Percentiles rank a stretch among this genome's conserved stretches.
Evolutionary conservation across 2,888 invertebrate genomes (phyloP).

Genomic region (Papilio protenor): DNA sequence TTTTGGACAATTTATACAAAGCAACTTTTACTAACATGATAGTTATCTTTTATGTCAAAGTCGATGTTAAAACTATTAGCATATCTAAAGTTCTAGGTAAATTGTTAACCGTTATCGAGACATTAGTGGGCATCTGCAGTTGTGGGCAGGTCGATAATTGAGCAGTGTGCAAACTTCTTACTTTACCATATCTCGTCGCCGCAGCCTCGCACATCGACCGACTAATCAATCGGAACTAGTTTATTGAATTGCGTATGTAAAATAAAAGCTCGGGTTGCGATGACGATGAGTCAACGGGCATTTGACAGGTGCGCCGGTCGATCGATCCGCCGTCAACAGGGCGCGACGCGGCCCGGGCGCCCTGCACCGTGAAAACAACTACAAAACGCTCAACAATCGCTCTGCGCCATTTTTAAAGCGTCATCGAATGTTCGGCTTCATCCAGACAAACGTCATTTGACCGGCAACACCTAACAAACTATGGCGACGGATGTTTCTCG

Average conservation of each 20-base stretch:
- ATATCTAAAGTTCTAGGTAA: not conserved
- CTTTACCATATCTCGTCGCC: slow-evolving; percentile 54
- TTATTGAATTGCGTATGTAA: slow-evolving; percentile 72
- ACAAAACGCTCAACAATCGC: slow-evolving; percentile 40
- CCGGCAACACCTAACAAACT: slow-evolving; percentile 76
- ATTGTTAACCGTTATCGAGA: slow-evolving; percentile 10
- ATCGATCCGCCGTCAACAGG: slow-evolving; percentile 78
- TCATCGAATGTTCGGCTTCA: slow-evolving; percentile 61
- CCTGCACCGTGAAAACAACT: slow-evolving; percentile 46
- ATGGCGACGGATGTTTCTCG: slow-evolving; percentile 76
- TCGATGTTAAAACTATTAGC: not conserved
- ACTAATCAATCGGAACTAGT: slow-evolving; percentile 57
- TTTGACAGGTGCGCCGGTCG: slow-evolving; percentile 79
- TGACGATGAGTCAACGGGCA: slow-evolving; percentile 82
- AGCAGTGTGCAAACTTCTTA: slow-evolving; percentile 46
- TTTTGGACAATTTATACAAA: no score
- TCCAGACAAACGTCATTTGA: slow-evolving; percentile 68
- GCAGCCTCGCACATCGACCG: slow-evolving; percentile 50
- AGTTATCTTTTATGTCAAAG: not conserved
- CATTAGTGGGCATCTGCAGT: slow-evolving; percentile 27
- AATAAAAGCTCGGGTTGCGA: slow-evolving; percentile 65
- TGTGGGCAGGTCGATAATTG: not conserved
- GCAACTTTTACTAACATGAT: no score
- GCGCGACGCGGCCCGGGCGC: slow-evolving; percentile 61
- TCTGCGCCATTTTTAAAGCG: slow-evolving; percentile 62